phyloP scores from a whole-genome alignment of 2,113 vertebrate genomes.

The Strix aluco region DNA sequence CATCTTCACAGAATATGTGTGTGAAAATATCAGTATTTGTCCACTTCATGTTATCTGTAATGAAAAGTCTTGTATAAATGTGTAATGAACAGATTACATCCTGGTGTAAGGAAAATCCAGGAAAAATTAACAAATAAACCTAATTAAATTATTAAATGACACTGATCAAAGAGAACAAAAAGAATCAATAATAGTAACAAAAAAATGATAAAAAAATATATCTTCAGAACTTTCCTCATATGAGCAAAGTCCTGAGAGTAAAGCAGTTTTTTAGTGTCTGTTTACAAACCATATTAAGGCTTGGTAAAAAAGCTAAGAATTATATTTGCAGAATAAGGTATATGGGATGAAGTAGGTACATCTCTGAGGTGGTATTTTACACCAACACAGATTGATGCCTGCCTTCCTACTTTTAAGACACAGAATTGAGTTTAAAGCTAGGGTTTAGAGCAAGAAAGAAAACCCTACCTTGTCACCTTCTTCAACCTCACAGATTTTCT shows the following conservation, averaged over 20 bases:
- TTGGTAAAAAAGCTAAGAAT: not conserved
- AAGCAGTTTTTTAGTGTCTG: not conserved
- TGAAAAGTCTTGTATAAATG: not conserved
- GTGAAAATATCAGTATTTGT: not conserved
- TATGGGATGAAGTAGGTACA: not conserved
- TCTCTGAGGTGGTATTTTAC: not conserved
- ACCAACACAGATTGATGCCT: not conserved
- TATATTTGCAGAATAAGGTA: not conserved
- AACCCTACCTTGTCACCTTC: conserved; percentile 82
- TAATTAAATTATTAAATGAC: not conserved
- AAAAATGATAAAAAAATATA: not conserved
- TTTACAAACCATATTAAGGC: not conserved
- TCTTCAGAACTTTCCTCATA: not conserved
- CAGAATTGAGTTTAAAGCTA: not conserved
- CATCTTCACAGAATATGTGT: not conserved
- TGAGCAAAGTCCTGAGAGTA: not conserved
- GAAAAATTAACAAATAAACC: not conserved
- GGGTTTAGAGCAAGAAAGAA: not conserved
- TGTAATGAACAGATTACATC: not conserved
- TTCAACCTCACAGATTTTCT: conserved; percentile 86
- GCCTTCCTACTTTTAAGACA: not conserved
- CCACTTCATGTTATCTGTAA: not conserved
- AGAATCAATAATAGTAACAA: not conserved
- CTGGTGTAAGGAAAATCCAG: not conserved
- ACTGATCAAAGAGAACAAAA: not conserved